A percentile compares a stretch with the other conserved stretches of the same genome.
phyloP scores from a whole-genome alignment of 2,113 vertebrate genomes.

The Lamprologus lemairii region DNA sequence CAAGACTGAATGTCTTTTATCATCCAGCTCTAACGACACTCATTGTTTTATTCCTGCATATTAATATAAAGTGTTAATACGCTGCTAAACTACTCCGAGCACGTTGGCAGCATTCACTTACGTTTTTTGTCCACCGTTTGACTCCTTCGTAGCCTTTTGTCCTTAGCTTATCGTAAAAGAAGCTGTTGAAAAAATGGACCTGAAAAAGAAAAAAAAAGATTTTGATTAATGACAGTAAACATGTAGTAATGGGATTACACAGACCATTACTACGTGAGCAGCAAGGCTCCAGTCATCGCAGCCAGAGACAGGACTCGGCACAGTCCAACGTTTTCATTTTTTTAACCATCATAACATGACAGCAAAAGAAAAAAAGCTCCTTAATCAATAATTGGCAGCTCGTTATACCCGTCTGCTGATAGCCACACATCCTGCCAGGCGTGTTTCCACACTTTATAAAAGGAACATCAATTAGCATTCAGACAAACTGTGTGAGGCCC shows the following conservation, averaged over 20 bases:
- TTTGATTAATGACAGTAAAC: not conserved
- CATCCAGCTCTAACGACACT: not conserved
- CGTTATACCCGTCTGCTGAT: rapidly evolving
- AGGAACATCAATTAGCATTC: not conserved
- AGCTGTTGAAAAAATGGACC: conserved; percentile 95
- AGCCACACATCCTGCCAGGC: not conserved
- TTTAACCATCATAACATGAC: not conserved
- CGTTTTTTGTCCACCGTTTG: conserved; percentile 93
- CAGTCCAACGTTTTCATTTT: rapidly evolving
- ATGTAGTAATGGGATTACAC: rapidly evolving
- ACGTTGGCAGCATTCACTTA: conserved; percentile 46
- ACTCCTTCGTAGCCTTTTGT: conserved; percentile 92
- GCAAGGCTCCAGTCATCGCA: not conserved
- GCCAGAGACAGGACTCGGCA: not conserved
- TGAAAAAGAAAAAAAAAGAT: conserved; percentile 23
- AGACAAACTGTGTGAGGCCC: not conserved
- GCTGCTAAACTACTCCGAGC: not conserved
- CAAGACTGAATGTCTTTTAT: not conserved
- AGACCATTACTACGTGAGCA: rapidly evolving
- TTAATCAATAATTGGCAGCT: not conserved
- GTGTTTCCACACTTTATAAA: not conserved
- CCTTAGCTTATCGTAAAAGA: conserved; percentile 90
- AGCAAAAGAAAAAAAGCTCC: not conserved
- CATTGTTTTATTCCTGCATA: not conserved
- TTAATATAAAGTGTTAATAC: not conserved